Evolutionary conservation across 37 sponge, comb jelly and placozoan genomes (phyloP), one percentile per base, ranked within the genome.

Genomic region (Tethya wilhelma): DNA sequence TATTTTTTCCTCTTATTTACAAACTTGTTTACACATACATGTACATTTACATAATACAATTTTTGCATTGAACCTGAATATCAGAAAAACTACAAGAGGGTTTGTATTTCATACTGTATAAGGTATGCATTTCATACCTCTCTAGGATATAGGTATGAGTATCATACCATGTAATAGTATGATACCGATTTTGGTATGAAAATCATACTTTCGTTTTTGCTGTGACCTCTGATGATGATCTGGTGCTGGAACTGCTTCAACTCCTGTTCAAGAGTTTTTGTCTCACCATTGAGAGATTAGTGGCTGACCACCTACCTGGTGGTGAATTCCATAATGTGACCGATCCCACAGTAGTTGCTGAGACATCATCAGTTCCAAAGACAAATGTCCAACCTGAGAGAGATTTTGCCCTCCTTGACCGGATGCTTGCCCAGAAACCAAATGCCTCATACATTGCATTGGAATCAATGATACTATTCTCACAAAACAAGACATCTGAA

Each of bases 401-500:
- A 14, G 75, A 74, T 38, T 74, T 74, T 28, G 75, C 75, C 11
- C 25, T 74, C n/a, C 38, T 74, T 32, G 75, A 74, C 23, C 55
- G 75, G 59, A 28, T 57, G 14, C 53, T 14, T 14, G 14, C 53
- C 53, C 53, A 49, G 53, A 49, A 49, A 14, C 53, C 14, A 49
- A 49, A 49, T 49, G 9, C 14, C 14, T 49, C 53, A 19, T 19
- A 9, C 14, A 49, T 49, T 49, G 53, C 53, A 49, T 9, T 14
- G 9, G 53, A 49, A 49, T 19, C 14, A 19, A 49, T 49, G 53
- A 9, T 49, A 49, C 9, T 49, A 14, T 49, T 49, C 53, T 14
- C 9, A 19, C 53, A 49, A 49, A 49, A 49, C 14, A 9, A 49
- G 14, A 49, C 53, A 19, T 9, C 53, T 14, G 14, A 49, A 49